Evolutionary conservation across 2,113 vertebrate genomes (phyloP).

Genomic region (Semnornis frantzii): DNA sequence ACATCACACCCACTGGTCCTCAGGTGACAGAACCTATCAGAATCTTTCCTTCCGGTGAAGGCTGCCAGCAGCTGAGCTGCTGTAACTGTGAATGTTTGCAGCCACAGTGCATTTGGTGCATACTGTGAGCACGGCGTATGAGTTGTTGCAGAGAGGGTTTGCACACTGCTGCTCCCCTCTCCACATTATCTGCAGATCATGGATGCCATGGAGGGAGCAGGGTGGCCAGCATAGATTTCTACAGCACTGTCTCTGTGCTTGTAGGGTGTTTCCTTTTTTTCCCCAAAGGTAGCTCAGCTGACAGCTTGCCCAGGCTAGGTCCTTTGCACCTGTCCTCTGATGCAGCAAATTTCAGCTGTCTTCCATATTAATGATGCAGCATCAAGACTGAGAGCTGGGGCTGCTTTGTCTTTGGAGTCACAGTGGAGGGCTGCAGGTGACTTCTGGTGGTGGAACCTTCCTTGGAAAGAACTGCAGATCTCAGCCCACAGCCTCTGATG

Average conservation of each 20-base stretch:
- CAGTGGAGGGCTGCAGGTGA: background rate
- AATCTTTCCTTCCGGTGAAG: background rate
- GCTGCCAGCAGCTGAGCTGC: constrained; percentile 14
- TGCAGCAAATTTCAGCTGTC: background rate
- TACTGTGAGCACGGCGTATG: background rate
- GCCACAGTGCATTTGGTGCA: background rate
- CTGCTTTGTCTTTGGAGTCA: background rate
- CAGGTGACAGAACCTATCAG: background rate
- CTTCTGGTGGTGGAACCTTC: background rate
- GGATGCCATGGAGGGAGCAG: background rate
- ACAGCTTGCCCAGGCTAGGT: background rate
- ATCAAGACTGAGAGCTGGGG: background rate
- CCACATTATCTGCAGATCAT: background rate
- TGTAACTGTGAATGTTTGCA: background rate
- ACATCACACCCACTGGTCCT: background rate
- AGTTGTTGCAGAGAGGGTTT: background rate
- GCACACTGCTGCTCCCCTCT: background rate
- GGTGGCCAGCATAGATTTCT: background rate
- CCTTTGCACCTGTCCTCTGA: background rate
- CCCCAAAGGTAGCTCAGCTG: background rate
- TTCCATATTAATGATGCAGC: background rate
- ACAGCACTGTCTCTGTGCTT: rapidly evolving
- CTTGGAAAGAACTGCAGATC: background rate
- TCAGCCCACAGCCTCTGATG: background rate
- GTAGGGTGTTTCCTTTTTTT: background rate